These are phyloP conservation scores for Campopleginae sp. DNA, from an alignment of 2,888 invertebrate genomes.

Conservation along the genomic window DNA sequence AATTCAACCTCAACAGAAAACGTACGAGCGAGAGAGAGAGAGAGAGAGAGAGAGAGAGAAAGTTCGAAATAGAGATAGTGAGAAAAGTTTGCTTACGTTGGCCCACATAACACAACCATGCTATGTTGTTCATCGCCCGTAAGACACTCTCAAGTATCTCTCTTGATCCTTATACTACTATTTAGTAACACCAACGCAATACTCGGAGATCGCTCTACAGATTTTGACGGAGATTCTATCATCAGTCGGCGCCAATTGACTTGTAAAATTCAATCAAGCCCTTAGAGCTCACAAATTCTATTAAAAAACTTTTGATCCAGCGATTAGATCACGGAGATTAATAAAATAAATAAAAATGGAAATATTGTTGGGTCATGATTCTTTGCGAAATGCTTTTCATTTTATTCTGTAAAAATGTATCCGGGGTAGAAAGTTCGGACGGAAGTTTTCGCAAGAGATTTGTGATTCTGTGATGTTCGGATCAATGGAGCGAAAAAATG, in stretches of 20 bases:
- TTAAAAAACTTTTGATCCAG: background rate
- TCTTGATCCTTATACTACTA: constrained; percentile 54
- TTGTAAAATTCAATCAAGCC: background rate
- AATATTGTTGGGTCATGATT: background rate
- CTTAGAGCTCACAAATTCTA: background rate
- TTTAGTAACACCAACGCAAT: constrained; percentile 58
- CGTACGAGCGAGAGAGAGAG: constrained; percentile 13
- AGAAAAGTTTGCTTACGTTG: constrained; percentile 76
- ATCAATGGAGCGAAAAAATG: constrained; percentile 70
- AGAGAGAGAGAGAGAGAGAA: constrained; percentile 20
- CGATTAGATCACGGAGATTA: background rate
- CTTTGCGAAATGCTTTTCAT: background rate
- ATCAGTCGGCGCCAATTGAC: constrained; percentile 29
- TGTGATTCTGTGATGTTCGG: constrained; percentile 71
- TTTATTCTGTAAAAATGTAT: background rate
- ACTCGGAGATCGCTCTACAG: constrained; percentile 17
- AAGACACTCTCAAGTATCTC: constrained; percentile 60
- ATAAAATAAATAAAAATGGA: no score
- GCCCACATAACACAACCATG: constrained; percentile 75
- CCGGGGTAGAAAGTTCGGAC: background rate
- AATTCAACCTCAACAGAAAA: background rate
- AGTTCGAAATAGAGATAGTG: constrained; percentile 19
- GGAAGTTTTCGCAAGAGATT: constrained; percentile 74
- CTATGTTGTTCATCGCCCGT: constrained; percentile 50
- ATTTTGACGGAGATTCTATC: constrained; percentile 29